Evolutionary conservation across 1,140 invertebrate genomes (phyloP).

Genomic region (Micrasema minimum): DNA sequence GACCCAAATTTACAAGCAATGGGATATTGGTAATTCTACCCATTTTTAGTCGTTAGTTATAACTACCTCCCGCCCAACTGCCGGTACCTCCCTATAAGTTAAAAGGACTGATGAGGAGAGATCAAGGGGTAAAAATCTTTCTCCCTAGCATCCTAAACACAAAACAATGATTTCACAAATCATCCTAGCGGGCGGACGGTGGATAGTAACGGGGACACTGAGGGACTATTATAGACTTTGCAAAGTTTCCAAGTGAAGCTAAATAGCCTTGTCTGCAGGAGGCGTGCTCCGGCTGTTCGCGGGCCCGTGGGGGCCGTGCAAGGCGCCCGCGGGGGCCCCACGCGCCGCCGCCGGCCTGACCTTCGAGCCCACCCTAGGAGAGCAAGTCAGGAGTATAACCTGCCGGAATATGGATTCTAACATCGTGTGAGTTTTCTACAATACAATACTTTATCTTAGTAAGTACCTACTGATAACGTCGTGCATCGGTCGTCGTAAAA

Average conservation of each 20-base stretch:
- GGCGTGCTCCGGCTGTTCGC: slow-evolving; percentile 14
- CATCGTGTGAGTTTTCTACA: not conserved
- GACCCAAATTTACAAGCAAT: no score
- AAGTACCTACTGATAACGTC: no score
- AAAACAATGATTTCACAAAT: no score
- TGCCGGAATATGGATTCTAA: slow-evolving; percentile 40
- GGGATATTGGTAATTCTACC: no score
- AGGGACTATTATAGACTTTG: not conserved
- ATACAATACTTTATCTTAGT: no score
- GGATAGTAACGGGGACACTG: not conserved
- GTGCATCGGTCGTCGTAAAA: no score
- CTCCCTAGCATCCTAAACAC: no score
- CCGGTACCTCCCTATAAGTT: no score
- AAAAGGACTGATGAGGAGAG: no score
- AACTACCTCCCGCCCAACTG: no score
- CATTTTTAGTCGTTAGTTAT: no score
- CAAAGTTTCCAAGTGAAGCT: not conserved
- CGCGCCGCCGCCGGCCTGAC: slow-evolving; percentile 31
- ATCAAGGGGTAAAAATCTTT: no score
- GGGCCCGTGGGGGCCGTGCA: slow-evolving; percentile 38
- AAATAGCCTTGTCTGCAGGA: not conserved
- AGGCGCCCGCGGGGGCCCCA: not conserved
- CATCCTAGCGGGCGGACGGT: not conserved
- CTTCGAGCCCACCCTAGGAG: slow-evolving; percentile 49
- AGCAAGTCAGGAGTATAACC: slow-evolving; percentile 46